Evolutionary conservation across 2,797 vertebrate species (phyloP).

Genomic region (Protonibea diacanthus): DNA sequence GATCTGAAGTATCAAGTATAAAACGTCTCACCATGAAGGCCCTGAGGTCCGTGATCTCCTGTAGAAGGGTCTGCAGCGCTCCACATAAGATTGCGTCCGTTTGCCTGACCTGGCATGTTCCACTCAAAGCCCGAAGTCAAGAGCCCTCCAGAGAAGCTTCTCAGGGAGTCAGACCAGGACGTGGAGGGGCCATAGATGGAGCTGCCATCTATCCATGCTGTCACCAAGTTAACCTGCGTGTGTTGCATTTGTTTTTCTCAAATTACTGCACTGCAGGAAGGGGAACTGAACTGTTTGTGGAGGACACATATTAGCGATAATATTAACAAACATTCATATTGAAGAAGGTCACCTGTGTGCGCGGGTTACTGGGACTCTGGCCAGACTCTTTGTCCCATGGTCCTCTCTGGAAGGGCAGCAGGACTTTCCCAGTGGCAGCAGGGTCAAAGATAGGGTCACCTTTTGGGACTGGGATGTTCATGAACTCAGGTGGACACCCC

Average conservation of each 20-base stretch:
- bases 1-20: background rate
- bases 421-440: slow-evolving; percentile 77
- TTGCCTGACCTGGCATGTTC: slow-evolving; percentile 82
- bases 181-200: slow-evolving; percentile 94
- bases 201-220: slow-evolving; percentile 96
- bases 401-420: slow-evolving; percentile 92
- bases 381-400: slow-evolving; percentile 90
- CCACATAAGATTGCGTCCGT: slow-evolving; percentile 88
- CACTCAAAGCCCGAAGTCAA: slow-evolving; percentile 79
- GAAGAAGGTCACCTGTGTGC: slow-evolving; percentile 84
- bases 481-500: slow-evolving; percentile 95
- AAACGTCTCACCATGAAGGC: slow-evolving; percentile 87
- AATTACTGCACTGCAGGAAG: background rate
- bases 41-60: slow-evolving; percentile 75
- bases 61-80: slow-evolving; percentile 90
- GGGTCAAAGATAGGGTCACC: slow-evolving; percentile 91
- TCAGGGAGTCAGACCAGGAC: slow-evolving; percentile 93
- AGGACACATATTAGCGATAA: background rate
- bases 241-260: slow-evolving; percentile 9
- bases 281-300: background rate
- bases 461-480: slow-evolving; percentile 89
- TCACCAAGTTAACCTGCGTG: slow-evolving; percentile 90
- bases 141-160: slow-evolving; percentile 88
- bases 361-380: slow-evolving; percentile 93
- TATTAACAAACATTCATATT: slow-evolving; percentile 5